A percentile compares a stretch with the other conserved stretches of the same genome.
These are phyloP conservation scores for Coranthus polyacanthus DNA, from an alignment of 2,797 vertebrate species.

Conservation along the genomic window DNA sequence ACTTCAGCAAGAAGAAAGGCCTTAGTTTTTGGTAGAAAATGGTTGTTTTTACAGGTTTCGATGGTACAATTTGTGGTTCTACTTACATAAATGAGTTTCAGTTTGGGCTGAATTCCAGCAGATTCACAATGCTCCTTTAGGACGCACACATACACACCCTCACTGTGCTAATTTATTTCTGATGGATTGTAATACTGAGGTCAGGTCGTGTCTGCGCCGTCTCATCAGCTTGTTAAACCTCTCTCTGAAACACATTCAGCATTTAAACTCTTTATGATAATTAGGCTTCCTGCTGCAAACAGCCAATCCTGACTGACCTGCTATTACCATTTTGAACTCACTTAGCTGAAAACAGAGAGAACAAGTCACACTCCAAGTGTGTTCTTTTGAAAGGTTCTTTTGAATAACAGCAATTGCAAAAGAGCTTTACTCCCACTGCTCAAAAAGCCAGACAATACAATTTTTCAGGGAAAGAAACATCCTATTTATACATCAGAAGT, in stretches of 20 bases:
- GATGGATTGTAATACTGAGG: constrained; percentile 63
- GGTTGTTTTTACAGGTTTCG: too few relatives aligned
- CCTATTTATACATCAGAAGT: neutral
- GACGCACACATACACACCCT: constrained; percentile 5
- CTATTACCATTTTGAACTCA: constrained; percentile 45
- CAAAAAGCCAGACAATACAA: neutral
- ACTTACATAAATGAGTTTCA: neutral
- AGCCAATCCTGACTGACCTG: constrained; percentile 41
- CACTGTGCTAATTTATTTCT: constrained; percentile 54
- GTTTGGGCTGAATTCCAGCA: constrained; percentile 6
- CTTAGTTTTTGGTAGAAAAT: too few relatives aligned
- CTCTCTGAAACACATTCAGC: constrained; percentile 55
- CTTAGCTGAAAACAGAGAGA: constrained; percentile 32
- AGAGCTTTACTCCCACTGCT: neutral
- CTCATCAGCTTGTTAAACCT: constrained; percentile 75
- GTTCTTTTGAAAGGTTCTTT: constrained; percentile 24
- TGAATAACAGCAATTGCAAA: constrained; percentile 9
- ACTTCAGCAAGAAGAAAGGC: too few relatives aligned
- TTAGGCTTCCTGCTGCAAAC: constrained; percentile 42
- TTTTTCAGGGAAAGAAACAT: neutral
- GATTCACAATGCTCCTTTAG: neutral
- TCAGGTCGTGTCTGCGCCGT: constrained; percentile 57
- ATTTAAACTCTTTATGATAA: constrained; percentile 67
- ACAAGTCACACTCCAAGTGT: constrained; percentile 19
- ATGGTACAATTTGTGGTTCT: too few relatives aligned